Conservation (phyloP, 2,113 vertebrate species). For the Rhegmatorhina hoffmannsi region DNA sequence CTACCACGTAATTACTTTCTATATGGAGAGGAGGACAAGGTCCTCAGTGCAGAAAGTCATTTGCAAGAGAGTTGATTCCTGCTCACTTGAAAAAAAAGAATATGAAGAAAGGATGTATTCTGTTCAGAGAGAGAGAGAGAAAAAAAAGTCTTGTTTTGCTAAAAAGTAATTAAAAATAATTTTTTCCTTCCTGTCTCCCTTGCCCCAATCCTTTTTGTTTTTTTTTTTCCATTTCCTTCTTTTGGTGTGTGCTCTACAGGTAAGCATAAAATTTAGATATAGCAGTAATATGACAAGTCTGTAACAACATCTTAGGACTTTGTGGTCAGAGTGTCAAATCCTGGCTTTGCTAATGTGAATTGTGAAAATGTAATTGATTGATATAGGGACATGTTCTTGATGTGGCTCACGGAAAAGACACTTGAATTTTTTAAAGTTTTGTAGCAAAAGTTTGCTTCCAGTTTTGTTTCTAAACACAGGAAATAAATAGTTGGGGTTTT, state of each 20-base stretch:
- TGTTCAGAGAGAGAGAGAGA: neutral
- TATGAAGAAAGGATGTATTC: neutral
- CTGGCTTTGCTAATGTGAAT: neutral
- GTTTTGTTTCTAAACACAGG: neutral
- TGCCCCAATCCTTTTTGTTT: too few relatives aligned
- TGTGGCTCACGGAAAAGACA: neutral
- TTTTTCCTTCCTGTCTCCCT: accelerated
- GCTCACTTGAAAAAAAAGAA: neutral
- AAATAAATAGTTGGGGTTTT: neutral
- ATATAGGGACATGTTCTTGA: neutral
- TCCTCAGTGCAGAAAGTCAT: neutral
- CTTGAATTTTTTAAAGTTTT: neutral
- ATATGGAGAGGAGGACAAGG: neutral
- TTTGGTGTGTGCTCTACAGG: neutral
- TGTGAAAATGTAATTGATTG: neutral
- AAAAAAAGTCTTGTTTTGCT: neutral
- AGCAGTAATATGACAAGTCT: neutral
- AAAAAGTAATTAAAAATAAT: neutral
- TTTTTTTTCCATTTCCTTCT: too few relatives aligned
- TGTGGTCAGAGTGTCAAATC: neutral
- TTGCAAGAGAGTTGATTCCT: neutral
- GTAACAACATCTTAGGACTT: neutral
- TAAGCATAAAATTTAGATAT: neutral
- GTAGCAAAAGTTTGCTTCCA: neutral
- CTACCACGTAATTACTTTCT: neutral